These are phyloP conservation scores for Carcina quercana DNA, from an alignment of 2,888 invertebrate genomes.

Conservation along the genomic window DNA sequence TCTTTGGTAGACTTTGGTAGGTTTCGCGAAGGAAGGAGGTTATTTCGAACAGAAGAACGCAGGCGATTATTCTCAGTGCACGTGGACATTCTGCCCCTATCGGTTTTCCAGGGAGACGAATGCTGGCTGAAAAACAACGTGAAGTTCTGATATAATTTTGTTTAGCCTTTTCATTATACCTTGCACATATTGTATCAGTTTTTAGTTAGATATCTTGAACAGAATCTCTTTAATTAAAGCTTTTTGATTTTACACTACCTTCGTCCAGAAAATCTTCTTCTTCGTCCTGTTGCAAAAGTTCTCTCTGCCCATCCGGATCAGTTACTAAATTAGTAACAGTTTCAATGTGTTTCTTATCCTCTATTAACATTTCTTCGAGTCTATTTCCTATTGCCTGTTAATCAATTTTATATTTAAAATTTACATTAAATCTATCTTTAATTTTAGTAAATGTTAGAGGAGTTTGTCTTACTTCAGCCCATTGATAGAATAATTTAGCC, in stretches of 20 bases:
- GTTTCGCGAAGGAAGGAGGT: slow-evolving; percentile 97
- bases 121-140: slow-evolving; percentile 71
- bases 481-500: slow-evolving; percentile 97
- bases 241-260: slow-evolving; percentile 68
- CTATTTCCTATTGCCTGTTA: slow-evolving; percentile 85
- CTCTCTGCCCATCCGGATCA: slow-evolving; percentile 86
- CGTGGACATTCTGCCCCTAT: slow-evolving; percentile 90
- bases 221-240: too few relatives aligned
- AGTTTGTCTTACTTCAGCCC: slow-evolving; percentile 94
- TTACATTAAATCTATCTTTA: neutral
- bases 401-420: slow-evolving; percentile 1
- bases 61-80: slow-evolving; percentile 93
- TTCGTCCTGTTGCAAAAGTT: slow-evolving; percentile 87
- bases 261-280: slow-evolving; percentile 99
- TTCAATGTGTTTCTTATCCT: slow-evolving; percentile 83
- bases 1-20: slow-evolving; percentile 89
- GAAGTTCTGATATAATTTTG: too few relatives aligned
- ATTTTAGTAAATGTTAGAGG: too few relatives aligned
- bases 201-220: too few relatives aligned
- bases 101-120: slow-evolving; percentile 73
- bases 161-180: too few relatives aligned
- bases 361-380: slow-evolving; percentile 90
- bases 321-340: slow-evolving; percentile 78
- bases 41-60: slow-evolving; percentile 96
- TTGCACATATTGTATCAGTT: too few relatives aligned